Evolutionary conservation across 2,888 invertebrate species (phyloP), one percentile per base, ranked within the genome.

Genomic region (Scelioninae gen. 2): DNA sequence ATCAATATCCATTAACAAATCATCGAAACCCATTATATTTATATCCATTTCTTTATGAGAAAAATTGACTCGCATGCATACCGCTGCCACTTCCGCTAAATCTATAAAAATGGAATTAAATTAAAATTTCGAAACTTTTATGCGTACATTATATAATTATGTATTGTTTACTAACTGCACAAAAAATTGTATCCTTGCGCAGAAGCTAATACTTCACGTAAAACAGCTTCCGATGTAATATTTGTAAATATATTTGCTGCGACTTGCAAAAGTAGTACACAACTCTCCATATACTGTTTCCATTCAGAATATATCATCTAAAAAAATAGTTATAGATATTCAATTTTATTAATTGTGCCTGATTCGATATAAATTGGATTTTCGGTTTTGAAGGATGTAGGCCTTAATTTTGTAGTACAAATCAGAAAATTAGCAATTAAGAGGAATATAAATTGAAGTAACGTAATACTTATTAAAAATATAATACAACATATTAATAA

Each of bases 171-270:
- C 86, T 85, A 82, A 89, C 89, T 88, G 78, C 87, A 85, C 31
- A 90, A 83, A 81, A 89, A 90, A 74, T 87, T 87, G 68, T 87
- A 86, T 64, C 90, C 89, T 80, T 88, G 87, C 15, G 87, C 86
- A 25, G 88, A 87, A 43, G 85, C 83, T 50, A 90, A 82, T 13
- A 91, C 88, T 83, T 90, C 89, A 57, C 86, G 85, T 46, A 89
- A 86, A 28, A 90, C 87, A 46, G 85, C 81, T 73, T 89, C 88
- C 33, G 88, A 88, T 52, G 87, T 87, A 73, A 89, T 88, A 53
- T 86, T 87, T 75, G 88, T 88, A 79, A 90, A 89, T 73, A 88
- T 87, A 77, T 86, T 86, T 61, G 88, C 87, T 33, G 90, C 89
- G 73, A 88, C 85, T 79, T 87, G 86, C 41, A 90, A 83, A 53